A percentile compares a stretch with the other conserved stretches of the same genome.
These are phyloP conservation scores for Pherbina coryleti DNA, from an alignment of 2,888 invertebrate species.

Conservation along the genomic window DNA sequence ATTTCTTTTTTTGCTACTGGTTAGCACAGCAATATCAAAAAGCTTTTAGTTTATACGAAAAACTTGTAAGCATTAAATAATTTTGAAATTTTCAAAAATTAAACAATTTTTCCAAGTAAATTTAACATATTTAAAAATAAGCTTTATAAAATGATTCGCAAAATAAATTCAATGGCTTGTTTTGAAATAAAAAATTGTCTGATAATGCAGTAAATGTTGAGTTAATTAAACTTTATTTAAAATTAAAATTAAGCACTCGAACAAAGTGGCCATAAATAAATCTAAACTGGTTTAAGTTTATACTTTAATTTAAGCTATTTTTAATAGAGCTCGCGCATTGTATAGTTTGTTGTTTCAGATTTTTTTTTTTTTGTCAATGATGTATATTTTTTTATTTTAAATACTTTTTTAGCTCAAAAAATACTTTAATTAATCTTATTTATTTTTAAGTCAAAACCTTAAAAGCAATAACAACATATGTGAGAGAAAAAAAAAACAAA, in stretches of 20 bases:
- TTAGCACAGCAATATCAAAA: too few species aligned
- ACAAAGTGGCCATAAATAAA: conserved; percentile 26
- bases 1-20: too few species aligned
- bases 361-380: neutral
- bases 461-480: neutral
- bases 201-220: neutral
- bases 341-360: neutral
- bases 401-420: neutral
- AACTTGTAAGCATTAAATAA: too few species aligned
- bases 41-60: too few species aligned
- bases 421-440: conserved; percentile 1
- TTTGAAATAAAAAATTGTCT: neutral
- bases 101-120: neutral
- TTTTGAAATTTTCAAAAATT: neutral
- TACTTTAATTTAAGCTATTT: neutral
- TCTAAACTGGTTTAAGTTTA: neutral
- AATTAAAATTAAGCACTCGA: conserved; percentile 5
- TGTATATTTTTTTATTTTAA: neutral
- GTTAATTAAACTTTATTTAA: neutral
- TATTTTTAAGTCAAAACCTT: neutral
- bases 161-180: neutral
- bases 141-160: neutral
- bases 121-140: neutral
- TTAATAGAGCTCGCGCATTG: neutral
- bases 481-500: too few species aligned